These are phyloP conservation scores for Zonitis immaculata DNA, from an alignment of 2,888 invertebrate genomes.

Conservation along the genomic window DNA sequence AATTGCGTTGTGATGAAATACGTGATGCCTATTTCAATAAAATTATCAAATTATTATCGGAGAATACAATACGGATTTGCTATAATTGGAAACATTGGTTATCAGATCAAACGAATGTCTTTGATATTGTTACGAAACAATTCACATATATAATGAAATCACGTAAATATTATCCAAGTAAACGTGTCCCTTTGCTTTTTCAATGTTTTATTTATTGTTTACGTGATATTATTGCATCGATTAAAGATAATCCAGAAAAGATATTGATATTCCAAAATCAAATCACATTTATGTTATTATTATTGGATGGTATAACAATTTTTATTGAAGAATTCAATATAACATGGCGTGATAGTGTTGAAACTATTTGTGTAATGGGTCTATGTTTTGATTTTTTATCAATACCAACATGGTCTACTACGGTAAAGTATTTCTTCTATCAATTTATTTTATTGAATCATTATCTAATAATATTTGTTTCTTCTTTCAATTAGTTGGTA, in stretches of 20 bases:
- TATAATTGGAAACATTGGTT: constrained; percentile 43
- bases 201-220: constrained; percentile 60
- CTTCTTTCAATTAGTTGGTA: constrained; percentile 54
- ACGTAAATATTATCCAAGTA: constrained; percentile 55
- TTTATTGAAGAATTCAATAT: constrained; percentile 66
- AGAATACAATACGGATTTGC: constrained; percentile 54
- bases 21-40: constrained; percentile 59
- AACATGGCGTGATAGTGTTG: constrained; percentile 73
- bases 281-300: constrained; percentile 55
- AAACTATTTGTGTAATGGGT: constrained; percentile 63
- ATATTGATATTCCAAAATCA: constrained; percentile 29
- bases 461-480: not conserved
- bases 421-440: constrained; percentile 43
- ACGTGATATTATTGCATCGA: constrained; percentile 50
- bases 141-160: constrained; percentile 56
- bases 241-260: constrained; percentile 30
- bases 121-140: constrained; percentile 51
- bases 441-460: not conserved
- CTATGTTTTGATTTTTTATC: constrained; percentile 53
- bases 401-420: constrained; percentile 51
- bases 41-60: constrained; percentile 58
- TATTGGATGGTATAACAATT: constrained; percentile 61
- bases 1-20: constrained; percentile 46
- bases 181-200: constrained; percentile 60
- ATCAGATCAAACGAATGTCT: constrained; percentile 46